These are phyloP conservation scores for Lepilemur ruficaudatus DNA, from an alignment of 2,797 vertebrate genomes.

Conservation along the genomic window DNA sequence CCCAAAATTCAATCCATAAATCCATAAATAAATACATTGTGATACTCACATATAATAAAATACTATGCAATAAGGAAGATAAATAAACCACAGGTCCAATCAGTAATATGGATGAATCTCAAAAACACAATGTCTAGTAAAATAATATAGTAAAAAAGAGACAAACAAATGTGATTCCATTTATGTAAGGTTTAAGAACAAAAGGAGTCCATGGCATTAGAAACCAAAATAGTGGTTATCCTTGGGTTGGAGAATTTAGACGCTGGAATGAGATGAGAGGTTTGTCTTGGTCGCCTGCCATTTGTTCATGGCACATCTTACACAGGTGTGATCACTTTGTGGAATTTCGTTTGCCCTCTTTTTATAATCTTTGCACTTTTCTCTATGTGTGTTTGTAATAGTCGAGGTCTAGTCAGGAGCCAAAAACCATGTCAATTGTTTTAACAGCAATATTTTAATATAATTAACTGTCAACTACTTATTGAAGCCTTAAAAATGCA, in stretches of 20 bases:
- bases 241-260: not conserved
- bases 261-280: too few relatives aligned
- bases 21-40: not conserved
- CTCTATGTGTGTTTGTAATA: not conserved
- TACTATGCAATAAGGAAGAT: not conserved
- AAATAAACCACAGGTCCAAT: not conserved
- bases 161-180: not conserved
- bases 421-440: not conserved
- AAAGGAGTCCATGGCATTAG: not conserved
- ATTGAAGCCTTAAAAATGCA: not conserved
- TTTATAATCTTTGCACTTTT: not conserved
- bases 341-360: not conserved
- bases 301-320: not conserved
- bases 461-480: too few relatives aligned
- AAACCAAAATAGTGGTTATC: not conserved
- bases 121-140: not conserved
- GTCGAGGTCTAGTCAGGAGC: not conserved
- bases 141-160: not conserved
- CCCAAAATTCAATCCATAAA: not conserved
- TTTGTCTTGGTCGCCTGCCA: too few relatives aligned
- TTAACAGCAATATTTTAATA: not conserved
- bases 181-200: not conserved
- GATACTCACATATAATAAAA: not conserved
- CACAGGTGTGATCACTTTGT: not conserved
- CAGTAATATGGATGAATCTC: not conserved